A percentile compares a stretch with the other conserved stretches of the same genome.
These are phyloP conservation scores for Oryzias celebensis DNA, from an alignment of 2,113 vertebrate species.

Conservation along the genomic window DNA sequence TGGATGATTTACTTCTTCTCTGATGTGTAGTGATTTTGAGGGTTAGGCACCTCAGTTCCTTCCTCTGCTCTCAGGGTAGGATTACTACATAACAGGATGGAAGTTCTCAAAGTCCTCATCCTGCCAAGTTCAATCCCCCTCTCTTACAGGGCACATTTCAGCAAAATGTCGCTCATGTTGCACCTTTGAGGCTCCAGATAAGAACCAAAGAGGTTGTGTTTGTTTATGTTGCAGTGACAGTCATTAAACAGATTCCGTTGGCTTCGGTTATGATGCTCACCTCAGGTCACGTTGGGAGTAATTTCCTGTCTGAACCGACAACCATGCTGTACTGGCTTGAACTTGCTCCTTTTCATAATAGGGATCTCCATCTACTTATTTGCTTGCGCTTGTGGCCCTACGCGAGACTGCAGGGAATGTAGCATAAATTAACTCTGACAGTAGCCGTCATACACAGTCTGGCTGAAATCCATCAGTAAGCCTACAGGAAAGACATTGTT, in stretches of 20 bases:
- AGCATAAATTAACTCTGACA: constrained; percentile 7
- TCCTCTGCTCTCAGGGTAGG: constrained; percentile 20
- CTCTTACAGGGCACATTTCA: constrained; percentile 22
- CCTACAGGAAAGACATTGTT: too few relatives aligned
- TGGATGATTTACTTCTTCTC: constrained; percentile 18
- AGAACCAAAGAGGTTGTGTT: neutral
- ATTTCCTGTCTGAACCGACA: constrained; percentile 19
- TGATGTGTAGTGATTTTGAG: constrained; percentile 38
- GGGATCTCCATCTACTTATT: constrained; percentile 11
- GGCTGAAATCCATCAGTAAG: too few relatives aligned
- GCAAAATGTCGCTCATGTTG: constrained; percentile 3
- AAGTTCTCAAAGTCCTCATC: constrained; percentile 31
- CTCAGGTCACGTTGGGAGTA: constrained; percentile 5
- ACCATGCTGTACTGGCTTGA: neutral
- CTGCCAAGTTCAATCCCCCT: constrained; percentile 37
- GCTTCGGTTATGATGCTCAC: neutral
- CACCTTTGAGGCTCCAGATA: constrained; percentile 9
- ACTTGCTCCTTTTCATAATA: constrained; percentile 6
- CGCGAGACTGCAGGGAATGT: neutral
- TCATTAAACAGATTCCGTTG: constrained; percentile 5
- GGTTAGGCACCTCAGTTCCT: constrained; percentile 34
- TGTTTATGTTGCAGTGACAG: constrained; percentile 6
- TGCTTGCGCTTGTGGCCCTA: constrained; percentile 6
- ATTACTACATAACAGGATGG: constrained; percentile 55
- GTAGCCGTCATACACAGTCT: too few relatives aligned